Evolutionary conservation across 1,140 invertebrate genomes (phyloP).

Genomic region (Lasioglossum baleicum): DNA sequence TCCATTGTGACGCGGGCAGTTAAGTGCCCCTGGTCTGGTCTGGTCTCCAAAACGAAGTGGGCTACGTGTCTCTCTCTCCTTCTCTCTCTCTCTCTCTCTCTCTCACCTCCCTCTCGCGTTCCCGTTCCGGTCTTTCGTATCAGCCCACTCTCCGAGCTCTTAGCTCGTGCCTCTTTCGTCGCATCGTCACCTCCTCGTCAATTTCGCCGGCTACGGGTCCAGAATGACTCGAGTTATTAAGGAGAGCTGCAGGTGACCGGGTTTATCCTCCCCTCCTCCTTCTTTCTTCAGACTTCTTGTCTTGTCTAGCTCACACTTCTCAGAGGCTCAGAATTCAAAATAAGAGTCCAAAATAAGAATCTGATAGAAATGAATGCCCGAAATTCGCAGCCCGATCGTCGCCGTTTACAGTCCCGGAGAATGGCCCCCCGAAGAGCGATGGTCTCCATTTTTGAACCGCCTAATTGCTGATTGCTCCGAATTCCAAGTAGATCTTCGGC

Average conservation of each 20-base stretch:
- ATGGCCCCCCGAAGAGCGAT: no score
- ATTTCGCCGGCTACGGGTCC: not conserved
- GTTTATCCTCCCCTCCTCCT: not conserved
- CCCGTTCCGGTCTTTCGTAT: constrained; percentile 26
- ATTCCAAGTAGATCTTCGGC: not conserved
- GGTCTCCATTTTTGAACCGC: not conserved
- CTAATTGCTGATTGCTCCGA: no score
- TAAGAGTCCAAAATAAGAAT: no score
- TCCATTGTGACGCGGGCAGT: constrained; percentile 77
- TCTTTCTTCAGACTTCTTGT: not conserved
- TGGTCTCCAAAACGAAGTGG: constrained; percentile 66
- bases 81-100: not conserved
- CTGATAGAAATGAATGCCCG: no score
- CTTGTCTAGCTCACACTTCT: no score
- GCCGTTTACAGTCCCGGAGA: no score
- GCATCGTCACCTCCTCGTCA: constrained; percentile 51
- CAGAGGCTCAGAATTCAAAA: no score
- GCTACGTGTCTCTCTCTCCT: constrained; percentile 48
- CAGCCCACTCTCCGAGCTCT: constrained; percentile 1
- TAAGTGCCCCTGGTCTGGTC: constrained; percentile 74
- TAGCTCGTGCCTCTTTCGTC: constrained; percentile 27
- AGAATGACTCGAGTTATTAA: not conserved
- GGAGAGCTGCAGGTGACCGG: not conserved
- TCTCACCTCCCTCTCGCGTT: not conserved
- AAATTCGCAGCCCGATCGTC: no score